Evolutionary conservation across 2,888 invertebrate species (phyloP), one percentile per base, ranked within the genome.

Genomic region (Himalopsyche tibetana): DNA sequence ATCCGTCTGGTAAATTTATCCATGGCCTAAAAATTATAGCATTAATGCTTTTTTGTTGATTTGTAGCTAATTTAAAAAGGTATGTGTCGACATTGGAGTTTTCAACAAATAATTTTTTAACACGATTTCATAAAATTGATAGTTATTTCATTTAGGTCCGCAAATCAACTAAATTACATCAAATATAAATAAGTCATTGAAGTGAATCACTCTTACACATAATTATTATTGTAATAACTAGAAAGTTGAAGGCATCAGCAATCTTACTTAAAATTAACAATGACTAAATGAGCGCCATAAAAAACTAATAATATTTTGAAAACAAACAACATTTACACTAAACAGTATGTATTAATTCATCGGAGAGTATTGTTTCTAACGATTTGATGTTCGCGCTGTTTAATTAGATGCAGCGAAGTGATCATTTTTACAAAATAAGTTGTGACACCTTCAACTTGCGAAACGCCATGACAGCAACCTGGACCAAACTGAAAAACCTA

Each of bases 401-500:
- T 28, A 69, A 17, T 36, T 19, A 36, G 8, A 11, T 19, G 69
- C 28, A 12, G 12, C 28, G 56, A 36, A 69, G 12, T n/a, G 11
- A 69, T 69, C 36, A 36, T 4, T 28, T 42, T 28, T 80, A 80
- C 80, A 51, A 45, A 80, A 80, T 80, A 80, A 51, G 51, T 45
- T 45, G 85, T 83, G 83, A 85, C 80, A 80, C 83, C 85, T 83
- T 83, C 83, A 85, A 85, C 85, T 85, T 56, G 17, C 55, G 56
- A 69, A 55, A 83, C 42, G 74, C 51, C 42, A 42, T 45, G 19
- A 45, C 85, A 82, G 83, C 83, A 80, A 83, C 85, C 85, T 79
- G 85, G 85, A 82, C 42, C 85, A 85, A 80, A 85, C 85, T 85
- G 85, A 79, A 85, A 85, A 85, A 82, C 85, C 83, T 83, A 85